phyloP scores from a whole-genome alignment of 1,140 invertebrate species.

The Anadara kagoshimensis region DNA sequence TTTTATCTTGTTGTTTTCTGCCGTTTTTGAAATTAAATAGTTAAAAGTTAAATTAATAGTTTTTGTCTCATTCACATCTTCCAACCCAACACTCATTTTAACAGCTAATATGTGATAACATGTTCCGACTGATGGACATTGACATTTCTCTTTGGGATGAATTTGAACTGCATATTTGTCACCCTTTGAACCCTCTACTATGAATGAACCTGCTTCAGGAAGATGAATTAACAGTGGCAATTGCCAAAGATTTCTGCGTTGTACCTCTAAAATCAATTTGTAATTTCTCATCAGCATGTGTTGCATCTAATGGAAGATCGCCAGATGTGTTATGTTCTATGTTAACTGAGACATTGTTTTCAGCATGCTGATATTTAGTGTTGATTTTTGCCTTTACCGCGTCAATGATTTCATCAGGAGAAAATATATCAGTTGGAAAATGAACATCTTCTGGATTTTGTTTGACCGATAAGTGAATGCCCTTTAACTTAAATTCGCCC shows the following conservation, averaged over 20 bases:
- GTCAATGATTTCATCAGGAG: constrained; percentile 9
- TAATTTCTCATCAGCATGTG: neutral
- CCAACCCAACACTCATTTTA: neutral
- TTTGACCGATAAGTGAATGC: neutral
- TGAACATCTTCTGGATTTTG: constrained; percentile 12
- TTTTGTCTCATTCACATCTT: neutral
- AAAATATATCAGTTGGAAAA: constrained; percentile 18
- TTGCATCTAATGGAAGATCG: neutral
- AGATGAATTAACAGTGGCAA: neutral
- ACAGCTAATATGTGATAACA: constrained; percentile 19
- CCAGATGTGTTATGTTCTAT: neutral
- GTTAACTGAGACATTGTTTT: neutral
- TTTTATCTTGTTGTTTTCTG: constrained; percentile 11
- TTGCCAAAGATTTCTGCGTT: constrained; percentile 6
- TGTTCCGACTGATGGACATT: constrained; percentile 15
- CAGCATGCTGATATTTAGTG: too few relatives aligned
- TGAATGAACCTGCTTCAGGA: neutral
- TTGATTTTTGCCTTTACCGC: constrained; percentile 2
- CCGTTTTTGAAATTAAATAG: constrained; percentile 3
- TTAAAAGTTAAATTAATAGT: constrained; percentile 11
- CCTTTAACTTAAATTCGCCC: constrained; percentile 22
- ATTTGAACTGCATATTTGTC: constrained; percentile 22
- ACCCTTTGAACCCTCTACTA: constrained; percentile 7
- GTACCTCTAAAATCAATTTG: too few relatives aligned
- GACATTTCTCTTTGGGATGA: constrained; percentile 10